Evolutionary conservation across 92 coral and sea anemone genomes (phyloP).

Genomic region (Meandrina meandrites): DNA sequence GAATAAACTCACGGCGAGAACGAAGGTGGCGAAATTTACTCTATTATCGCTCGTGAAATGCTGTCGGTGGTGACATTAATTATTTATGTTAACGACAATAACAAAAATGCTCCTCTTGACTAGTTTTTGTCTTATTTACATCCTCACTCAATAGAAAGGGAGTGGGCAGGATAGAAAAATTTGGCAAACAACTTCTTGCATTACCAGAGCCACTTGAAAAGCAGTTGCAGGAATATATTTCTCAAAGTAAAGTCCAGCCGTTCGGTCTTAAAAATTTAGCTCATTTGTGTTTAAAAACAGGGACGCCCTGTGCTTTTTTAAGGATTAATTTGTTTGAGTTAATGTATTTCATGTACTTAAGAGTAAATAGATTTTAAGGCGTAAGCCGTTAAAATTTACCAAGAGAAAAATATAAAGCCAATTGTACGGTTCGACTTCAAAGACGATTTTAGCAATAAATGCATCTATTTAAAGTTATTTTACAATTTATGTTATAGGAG

Average conservation of each 20-base stretch:
- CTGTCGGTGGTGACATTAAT: background rate
- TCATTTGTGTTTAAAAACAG: background rate
- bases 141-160: background rate
- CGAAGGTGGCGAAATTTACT: background rate
- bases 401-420: background rate
- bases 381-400: conserved; percentile 4
- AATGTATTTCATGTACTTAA: background rate
- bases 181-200: background rate
- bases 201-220: background rate
- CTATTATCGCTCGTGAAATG: background rate
- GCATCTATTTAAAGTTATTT: background rate
- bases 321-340: background rate
- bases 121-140: background rate
- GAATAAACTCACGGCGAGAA: background rate
- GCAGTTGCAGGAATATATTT: background rate
- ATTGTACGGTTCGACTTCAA: background rate
- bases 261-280: background rate
- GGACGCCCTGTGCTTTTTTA: background rate
- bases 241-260: background rate
- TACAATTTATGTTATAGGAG: background rate
- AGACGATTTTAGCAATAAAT: conserved; percentile 1
- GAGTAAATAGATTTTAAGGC: background rate
- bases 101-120: background rate
- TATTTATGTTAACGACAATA: background rate
- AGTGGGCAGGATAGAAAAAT: background rate